Evolutionary conservation across 2,797 vertebrate species (phyloP).

Genomic region (Neosilurus mollespiculum): DNA sequence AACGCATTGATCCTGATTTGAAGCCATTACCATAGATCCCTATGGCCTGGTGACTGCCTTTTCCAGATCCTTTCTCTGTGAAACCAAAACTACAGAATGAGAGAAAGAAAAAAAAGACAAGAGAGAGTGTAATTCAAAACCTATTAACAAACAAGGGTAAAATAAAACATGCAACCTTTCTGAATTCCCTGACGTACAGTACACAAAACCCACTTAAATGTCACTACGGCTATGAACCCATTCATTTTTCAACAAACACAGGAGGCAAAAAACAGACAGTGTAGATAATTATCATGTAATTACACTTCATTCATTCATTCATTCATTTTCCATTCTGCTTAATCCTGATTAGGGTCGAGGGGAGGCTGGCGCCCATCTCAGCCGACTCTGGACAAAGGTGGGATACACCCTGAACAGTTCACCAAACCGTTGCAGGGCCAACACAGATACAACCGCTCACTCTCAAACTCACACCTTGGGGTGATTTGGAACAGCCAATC

Average conservation of each 20-base stretch:
- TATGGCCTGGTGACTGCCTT: conserved; percentile 69
- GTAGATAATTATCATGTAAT: neutral
- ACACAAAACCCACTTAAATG: neutral
- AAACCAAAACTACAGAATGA: conserved; percentile 78
- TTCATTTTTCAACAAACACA: neutral
- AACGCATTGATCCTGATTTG: conserved; percentile 82
- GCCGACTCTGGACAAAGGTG: too few relatives aligned
- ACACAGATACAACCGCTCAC: too few relatives aligned
- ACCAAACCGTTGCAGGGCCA: too few relatives aligned
- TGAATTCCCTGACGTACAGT: neutral
- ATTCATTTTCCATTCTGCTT: too few relatives aligned
- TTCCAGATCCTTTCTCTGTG: conserved; percentile 76
- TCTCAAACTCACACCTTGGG: too few relatives aligned
- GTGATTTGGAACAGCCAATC: too few relatives aligned
- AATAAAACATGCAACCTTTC: neutral
- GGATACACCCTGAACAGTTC: too few relatives aligned
- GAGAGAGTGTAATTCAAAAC: neutral
- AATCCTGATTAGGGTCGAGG: too few relatives aligned
- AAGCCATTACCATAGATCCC: conserved; percentile 84
- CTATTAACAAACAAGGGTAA: neutral
- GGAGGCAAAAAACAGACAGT: neutral
- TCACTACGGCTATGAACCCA: neutral
- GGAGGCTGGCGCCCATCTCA: too few relatives aligned
- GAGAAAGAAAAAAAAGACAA: neutral
- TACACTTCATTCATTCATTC: too few relatives aligned